Percentiles rank a stretch among this genome's conserved stretches.
Evolutionary conservation across 2,113 vertebrate genomes (phyloP).

Genomic region (Lasiurus borealis): DNA sequence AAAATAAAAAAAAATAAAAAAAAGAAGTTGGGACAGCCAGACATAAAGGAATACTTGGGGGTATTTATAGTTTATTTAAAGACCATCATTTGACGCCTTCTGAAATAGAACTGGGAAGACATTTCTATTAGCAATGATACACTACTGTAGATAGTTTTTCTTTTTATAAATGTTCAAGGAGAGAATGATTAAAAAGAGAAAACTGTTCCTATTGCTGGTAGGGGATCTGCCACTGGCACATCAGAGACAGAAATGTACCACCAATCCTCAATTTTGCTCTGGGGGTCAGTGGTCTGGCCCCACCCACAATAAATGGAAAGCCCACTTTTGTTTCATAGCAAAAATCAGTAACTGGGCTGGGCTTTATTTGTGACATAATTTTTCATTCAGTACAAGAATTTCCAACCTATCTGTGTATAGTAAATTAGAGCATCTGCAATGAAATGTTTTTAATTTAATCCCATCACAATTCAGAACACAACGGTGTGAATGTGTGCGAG

Average conservation of each 20-base stretch:
- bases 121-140: conserved; percentile 82
- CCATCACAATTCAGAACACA: conserved; percentile 45
- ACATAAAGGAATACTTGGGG: conserved; percentile 83
- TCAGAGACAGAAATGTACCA: conserved; percentile 62
- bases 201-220: conserved; percentile 72
- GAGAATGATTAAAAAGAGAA: conserved; percentile 64
- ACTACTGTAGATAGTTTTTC: conserved; percentile 80
- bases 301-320: conserved; percentile 14
- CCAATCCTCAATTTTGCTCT: conserved; percentile 47
- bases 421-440: conserved; percentile 42
- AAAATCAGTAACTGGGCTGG: conserved; percentile 53
- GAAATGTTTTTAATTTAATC: conserved; percentile 75
- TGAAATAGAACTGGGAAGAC: conserved; percentile 83
- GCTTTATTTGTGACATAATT: conserved; percentile 62
- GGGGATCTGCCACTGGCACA: conserved; percentile 64
- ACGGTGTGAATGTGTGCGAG: conserved; percentile 63
- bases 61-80: conserved; percentile 88
- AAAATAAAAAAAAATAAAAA: conserved; percentile 77
- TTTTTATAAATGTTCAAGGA: conserved; percentile 83
- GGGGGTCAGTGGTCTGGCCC: conserved; percentile 38
- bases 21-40: conserved; percentile 81
- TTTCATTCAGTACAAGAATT: conserved; percentile 65
- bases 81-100: conserved; percentile 79
- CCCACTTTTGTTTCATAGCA: conserved; percentile 52
- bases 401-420: conserved; percentile 60